A percentile compares a stretch with the other conserved stretches of the same genome.
These are phyloP conservation scores for Gallinago paraguaiae DNA, from an alignment of 2,113 vertebrate genomes.

Conservation along the genomic window DNA sequence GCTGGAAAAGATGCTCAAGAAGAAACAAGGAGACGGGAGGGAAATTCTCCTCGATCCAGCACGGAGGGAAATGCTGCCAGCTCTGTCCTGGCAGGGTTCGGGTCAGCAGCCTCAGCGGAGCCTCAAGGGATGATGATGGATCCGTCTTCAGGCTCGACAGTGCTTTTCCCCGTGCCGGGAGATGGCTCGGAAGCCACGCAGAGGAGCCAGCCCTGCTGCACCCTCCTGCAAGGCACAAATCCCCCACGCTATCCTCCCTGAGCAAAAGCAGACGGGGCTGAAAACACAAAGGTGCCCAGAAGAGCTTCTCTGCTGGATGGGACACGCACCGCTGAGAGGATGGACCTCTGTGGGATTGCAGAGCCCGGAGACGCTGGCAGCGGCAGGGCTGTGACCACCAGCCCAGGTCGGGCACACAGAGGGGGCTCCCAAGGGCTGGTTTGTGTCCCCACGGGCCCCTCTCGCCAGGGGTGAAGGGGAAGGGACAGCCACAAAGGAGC, in stretches of 20 bases:
- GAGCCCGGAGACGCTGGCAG: not conserved
- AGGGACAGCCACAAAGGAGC: not conserved
- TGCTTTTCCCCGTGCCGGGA: not conserved
- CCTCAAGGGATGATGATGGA: not conserved
- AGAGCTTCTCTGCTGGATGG: not conserved
- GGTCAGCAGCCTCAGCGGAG: not conserved
- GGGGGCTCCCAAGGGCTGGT: not conserved
- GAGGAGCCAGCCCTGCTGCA: not conserved
- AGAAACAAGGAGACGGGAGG: not conserved
- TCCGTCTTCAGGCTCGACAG: not conserved
- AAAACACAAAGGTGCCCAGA: not conserved
- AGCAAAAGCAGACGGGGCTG: not conserved
- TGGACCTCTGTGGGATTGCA: not conserved
- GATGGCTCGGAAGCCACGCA: not conserved
- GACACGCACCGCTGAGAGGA: rapidly evolving
- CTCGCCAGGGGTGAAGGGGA: not conserved
- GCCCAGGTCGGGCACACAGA: rapidly evolving
- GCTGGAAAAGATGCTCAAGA: not conserved
- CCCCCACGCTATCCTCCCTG: not conserved
- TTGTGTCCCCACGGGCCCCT: not conserved
- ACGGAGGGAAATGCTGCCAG: not conserved
- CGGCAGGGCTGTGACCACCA: rapidly evolving
- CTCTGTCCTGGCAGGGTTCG: not conserved
- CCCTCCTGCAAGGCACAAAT: not conserved
- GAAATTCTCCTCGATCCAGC: not conserved